A percentile compares a stretch with the other conserved stretches of the same genome.
phyloP scores from a whole-genome alignment of 2,797 vertebrate genomes.

The Rhadinocentrus ornatus region DNA sequence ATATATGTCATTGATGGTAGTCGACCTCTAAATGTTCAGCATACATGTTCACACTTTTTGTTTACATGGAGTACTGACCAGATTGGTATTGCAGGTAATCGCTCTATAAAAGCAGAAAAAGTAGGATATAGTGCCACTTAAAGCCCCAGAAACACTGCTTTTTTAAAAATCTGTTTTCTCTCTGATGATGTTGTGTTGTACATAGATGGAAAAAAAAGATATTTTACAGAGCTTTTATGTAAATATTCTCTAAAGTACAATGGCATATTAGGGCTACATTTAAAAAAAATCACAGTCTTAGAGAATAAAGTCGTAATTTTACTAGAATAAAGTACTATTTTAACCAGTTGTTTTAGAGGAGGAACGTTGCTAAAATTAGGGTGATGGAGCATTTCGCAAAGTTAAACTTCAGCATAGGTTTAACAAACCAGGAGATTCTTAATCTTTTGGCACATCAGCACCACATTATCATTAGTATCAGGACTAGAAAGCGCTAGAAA shows the following conservation, averaged over 20 bases:
- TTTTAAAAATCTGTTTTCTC: conserved; percentile 33
- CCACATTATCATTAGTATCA: too few relatives aligned
- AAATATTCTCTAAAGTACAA: conserved; percentile 65
- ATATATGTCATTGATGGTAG: conserved; percentile 25
- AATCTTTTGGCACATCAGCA: too few relatives aligned
- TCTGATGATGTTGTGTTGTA: conserved; percentile 80
- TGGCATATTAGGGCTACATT: too few relatives aligned
- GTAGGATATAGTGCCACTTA: conserved; percentile 18
- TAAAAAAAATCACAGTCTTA: too few relatives aligned
- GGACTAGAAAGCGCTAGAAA: too few relatives aligned
- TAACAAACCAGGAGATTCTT: too few relatives aligned
- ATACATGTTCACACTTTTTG: conserved; percentile 18
- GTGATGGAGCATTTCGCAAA: too few relatives aligned
- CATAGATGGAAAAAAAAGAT: conserved; percentile 77
- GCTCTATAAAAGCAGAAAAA: conserved; percentile 20
- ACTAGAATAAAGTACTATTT: too few relatives aligned
- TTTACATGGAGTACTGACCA: not conserved
- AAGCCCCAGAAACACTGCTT: conserved; percentile 32
- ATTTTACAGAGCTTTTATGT: conserved; percentile 83
- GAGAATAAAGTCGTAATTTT: too few relatives aligned
- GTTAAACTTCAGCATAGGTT: too few relatives aligned
- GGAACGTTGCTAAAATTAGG: too few relatives aligned
- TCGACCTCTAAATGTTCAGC: not conserved
- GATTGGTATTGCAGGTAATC: not conserved
- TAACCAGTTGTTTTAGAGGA: too few relatives aligned